These are phyloP conservation scores for Otus scops DNA, from an alignment of 2,797 vertebrate genomes.

Conservation along the genomic window DNA sequence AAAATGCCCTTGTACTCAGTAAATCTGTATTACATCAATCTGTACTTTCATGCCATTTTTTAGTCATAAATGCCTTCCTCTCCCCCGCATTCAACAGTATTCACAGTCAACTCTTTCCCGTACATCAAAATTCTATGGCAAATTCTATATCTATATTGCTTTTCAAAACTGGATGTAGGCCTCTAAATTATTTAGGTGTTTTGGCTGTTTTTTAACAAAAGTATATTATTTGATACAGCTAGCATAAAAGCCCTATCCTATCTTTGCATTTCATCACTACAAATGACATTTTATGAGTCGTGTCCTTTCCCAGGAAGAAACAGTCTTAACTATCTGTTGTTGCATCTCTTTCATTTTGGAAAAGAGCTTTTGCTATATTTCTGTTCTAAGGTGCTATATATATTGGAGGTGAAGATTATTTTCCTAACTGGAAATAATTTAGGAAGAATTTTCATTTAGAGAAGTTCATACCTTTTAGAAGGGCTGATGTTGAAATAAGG, in stretches of 20 bases:
- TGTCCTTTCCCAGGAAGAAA: neutral
- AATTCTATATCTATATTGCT: neutral
- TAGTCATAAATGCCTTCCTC: neutral
- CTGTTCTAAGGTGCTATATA: neutral
- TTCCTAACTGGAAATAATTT: neutral
- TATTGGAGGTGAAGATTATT: neutral
- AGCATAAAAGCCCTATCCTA: neutral
- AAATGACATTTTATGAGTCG: neutral
- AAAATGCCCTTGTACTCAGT: neutral
- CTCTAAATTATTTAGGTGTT: neutral
- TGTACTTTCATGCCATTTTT: neutral
- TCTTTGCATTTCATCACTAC: neutral
- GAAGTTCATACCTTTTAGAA: neutral
- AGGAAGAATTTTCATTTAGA: neutral
- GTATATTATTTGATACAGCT: neutral
- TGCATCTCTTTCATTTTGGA: neutral
- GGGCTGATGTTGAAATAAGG: neutral
- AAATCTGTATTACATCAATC: neutral
- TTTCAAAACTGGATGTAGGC: neutral
- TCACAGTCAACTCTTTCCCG: neutral
- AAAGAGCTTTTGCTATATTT: neutral
- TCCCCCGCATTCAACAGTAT: neutral
- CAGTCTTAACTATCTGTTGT: neutral
- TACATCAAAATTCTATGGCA: neutral
- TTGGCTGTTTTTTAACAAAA: neutral